A percentile compares a stretch with the other conserved stretches of the same genome.
Conservation (phyloP, 2,888 invertebrate species). For the Lagria hirta region DNA sequence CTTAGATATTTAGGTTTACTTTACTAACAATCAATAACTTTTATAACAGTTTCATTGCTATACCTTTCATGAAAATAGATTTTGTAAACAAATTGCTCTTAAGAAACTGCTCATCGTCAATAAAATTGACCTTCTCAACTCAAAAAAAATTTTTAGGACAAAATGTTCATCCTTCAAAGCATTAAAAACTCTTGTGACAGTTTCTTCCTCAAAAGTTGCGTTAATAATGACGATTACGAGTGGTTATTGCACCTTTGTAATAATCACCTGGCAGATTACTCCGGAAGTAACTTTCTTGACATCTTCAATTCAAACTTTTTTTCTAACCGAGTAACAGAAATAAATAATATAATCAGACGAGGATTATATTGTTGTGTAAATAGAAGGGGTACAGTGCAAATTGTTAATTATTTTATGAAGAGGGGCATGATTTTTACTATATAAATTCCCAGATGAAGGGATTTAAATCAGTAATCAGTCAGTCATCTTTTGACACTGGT, state of each 20-base stretch:
- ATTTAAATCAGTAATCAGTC: constrained; percentile 10
- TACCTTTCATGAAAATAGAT: constrained; percentile 4
- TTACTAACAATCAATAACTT: constrained; percentile 5
- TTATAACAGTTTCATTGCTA: constrained; percentile 10
- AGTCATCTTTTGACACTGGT: constrained; percentile 17
- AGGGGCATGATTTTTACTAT: constrained; percentile 16
- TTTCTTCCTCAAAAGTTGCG: too few relatives aligned
- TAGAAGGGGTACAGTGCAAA: constrained; percentile 18
- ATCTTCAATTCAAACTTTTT: constrained; percentile 14
- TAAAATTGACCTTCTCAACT: constrained; percentile 14
- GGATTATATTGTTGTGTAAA: constrained; percentile 16
- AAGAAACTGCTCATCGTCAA: constrained; percentile 10
- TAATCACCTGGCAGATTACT: constrained; percentile 1
- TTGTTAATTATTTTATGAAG: constrained; percentile 19
- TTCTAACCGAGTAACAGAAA: constrained; percentile 10
- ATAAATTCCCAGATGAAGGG: constrained; percentile 9
- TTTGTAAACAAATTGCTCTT: constrained; percentile 4
- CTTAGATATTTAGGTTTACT: too few relatives aligned
- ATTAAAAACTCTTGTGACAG: too few relatives aligned
- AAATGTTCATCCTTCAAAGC: too few relatives aligned
- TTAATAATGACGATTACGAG: too few relatives aligned
- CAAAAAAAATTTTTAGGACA: constrained; percentile 7
- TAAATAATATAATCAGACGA: constrained; percentile 15
- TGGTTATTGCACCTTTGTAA: constrained; percentile 7
- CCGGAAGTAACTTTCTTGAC: constrained; percentile 15